phyloP scores from a whole-genome alignment of 2,888 invertebrate genomes.

The Acleris laterana region DNA sequence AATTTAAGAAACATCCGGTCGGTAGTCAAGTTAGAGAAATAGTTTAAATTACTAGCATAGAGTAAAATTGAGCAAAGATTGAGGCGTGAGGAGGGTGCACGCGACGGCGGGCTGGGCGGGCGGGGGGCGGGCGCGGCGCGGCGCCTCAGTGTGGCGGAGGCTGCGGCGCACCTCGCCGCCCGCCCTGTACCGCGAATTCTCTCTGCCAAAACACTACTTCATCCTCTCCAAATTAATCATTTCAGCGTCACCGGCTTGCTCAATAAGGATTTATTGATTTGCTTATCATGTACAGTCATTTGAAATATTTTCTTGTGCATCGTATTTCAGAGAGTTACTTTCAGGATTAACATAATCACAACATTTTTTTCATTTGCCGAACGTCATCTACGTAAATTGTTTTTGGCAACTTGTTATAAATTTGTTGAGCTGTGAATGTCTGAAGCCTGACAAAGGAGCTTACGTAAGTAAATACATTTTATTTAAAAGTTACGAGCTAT shows the following conservation, averaged over 20 bases:
- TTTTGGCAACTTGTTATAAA: slow-evolving; percentile 24
- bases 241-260: slow-evolving; percentile 22
- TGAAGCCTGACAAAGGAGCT: slow-evolving; percentile 20
- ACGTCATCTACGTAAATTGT: slow-evolving; percentile 33
- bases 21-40: slow-evolving; percentile 55
- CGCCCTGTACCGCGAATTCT: slow-evolving; percentile 61
- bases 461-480: slow-evolving; percentile 37
- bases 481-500: neutral
- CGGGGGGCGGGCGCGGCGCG: slow-evolving; percentile 36
- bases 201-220: slow-evolving; percentile 40
- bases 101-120: slow-evolving; percentile 38
- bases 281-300: neutral
- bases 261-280: neutral
- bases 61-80: slow-evolving; percentile 76
- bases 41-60: slow-evolving; percentile 67
- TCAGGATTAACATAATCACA: slow-evolving; percentile 16
- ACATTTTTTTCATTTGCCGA: slow-evolving; percentile 22
- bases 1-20: neutral
- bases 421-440: slow-evolving; percentile 12
- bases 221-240: slow-evolving; percentile 36
- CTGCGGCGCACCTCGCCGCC: slow-evolving; percentile 74
- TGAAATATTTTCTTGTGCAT: slow-evolving; percentile 4
- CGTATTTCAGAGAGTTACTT: slow-evolving; percentile 5
- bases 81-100: slow-evolving; percentile 39
- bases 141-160: slow-evolving; percentile 80